Percentiles rank a stretch among this genome's conserved stretches.
Evolutionary conservation across 92 coral and sea anemone genomes (phyloP).

Genomic region (Zoanthus sansibaricus): DNA sequence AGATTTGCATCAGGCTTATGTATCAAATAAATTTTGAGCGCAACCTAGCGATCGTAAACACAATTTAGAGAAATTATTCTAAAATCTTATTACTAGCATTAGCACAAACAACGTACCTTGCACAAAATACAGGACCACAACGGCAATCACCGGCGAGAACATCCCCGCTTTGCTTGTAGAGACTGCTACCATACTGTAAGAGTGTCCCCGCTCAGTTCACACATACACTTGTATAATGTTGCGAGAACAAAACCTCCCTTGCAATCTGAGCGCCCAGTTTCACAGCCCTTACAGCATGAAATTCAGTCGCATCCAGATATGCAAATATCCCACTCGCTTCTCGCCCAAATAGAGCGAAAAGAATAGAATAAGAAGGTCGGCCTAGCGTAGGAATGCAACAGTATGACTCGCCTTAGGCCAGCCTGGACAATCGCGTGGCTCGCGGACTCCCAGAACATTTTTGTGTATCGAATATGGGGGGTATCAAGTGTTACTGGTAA

Average conservation of each 20-base stretch:
- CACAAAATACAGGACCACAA: conserved; percentile 28
- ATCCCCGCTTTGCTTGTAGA: conserved; percentile 14
- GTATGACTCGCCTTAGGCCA: conserved; percentile 55
- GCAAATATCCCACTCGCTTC: conserved; percentile 31
- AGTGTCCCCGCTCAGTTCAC: conserved; percentile 16
- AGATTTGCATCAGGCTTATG: not conserved
- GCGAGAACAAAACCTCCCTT: conserved; percentile 37
- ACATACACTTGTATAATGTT: conserved; percentile 17
- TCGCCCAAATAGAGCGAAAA: conserved; percentile 49
- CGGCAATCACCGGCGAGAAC: conserved; percentile 11
- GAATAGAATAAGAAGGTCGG: conserved; percentile 62
- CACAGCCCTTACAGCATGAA: conserved; percentile 47
- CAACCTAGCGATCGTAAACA: not conserved
- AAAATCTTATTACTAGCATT: not conserved
- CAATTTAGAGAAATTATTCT: no score
- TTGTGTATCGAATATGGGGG: conserved; percentile 64
- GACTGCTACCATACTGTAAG: conserved; percentile 42
- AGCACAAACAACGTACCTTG: conserved; percentile 11
- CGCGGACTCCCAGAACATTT: conserved; percentile 53
- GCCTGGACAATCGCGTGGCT: conserved; percentile 53
- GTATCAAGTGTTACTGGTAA: conserved; percentile 75
- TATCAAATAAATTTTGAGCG: not conserved
- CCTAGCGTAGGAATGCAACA: conserved; percentile 65
- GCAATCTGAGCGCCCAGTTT: conserved; percentile 46
- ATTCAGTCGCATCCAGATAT: conserved; percentile 48